phyloP scores from a whole-genome alignment of 2,888 invertebrate species.

The Odontomyia ornata region DNA sequence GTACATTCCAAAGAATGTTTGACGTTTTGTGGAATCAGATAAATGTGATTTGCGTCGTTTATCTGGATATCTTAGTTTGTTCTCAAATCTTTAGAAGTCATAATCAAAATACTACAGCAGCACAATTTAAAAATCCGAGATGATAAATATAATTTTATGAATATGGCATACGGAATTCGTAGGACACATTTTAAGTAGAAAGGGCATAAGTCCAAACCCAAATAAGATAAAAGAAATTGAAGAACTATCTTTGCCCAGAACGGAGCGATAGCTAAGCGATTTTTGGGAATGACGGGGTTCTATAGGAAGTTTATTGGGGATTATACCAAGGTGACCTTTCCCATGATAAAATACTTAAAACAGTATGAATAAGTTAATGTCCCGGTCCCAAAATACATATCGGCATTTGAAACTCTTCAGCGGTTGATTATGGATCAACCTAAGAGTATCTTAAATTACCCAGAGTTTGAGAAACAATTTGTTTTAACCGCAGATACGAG shows the following conservation, averaged over 20 bases:
- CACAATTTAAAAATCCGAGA: too few species aligned
- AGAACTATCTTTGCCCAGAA: not conserved
- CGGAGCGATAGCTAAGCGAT: not conserved
- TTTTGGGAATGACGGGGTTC: not conserved
- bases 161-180: not conserved
- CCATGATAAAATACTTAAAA: not conserved
- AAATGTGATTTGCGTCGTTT: too few species aligned
- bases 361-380: not conserved
- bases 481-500: not conserved
- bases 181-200: not conserved
- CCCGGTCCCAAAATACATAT: not conserved
- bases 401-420: not conserved
- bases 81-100: too few species aligned
- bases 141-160: not conserved
- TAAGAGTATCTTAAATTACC: not conserved
- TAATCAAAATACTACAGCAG: too few species aligned
- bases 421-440: not conserved
- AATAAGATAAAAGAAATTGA: too few species aligned
- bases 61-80: not conserved
- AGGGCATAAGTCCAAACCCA: too few species aligned
- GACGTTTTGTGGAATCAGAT: not conserved
- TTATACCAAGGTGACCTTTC: not conserved
- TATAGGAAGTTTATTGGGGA: too few species aligned
- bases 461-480: too few species aligned
- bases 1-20: not conserved